Evolutionary conservation across 2,797 vertebrate species (phyloP).

Genomic region (Megalops cyprinoides): DNA sequence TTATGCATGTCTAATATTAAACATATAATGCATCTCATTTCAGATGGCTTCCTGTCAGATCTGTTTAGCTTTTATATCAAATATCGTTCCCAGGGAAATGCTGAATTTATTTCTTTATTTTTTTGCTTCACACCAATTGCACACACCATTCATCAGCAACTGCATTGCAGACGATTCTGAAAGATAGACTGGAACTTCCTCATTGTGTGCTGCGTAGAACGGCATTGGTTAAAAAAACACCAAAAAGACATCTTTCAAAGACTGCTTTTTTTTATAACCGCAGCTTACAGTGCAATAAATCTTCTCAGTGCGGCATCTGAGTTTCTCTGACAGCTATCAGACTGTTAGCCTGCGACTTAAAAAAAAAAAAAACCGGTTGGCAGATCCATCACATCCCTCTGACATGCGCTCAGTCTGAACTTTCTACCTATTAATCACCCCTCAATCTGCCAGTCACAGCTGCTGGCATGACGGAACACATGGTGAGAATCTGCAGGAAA

Average conservation of each 20-base stretch:
- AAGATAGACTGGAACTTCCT: background rate
- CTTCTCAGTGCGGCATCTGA: background rate
- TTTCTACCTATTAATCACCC: conserved; percentile 47
- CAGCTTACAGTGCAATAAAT: background rate
- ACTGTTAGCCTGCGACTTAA: conserved; percentile 28
- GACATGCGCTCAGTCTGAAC: conserved; percentile 33
- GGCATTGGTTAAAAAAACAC: background rate
- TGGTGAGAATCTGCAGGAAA: background rate
- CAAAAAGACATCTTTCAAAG: background rate
- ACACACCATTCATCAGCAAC: background rate
- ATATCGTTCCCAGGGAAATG: too few species aligned
- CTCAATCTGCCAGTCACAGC: conserved; percentile 47
- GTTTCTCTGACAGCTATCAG: conserved; percentile 16
- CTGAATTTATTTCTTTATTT: background rate
- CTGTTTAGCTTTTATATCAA: background rate
- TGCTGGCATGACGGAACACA: conserved; percentile 35
- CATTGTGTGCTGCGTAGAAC: background rate
- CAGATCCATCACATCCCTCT: background rate
- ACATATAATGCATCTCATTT: background rate
- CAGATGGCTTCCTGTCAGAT: background rate
- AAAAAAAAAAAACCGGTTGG: background rate
- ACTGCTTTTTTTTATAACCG: background rate
- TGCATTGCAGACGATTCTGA: background rate
- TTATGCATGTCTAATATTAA: background rate
- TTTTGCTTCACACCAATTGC: background rate